Evolutionary conservation across 1,140 invertebrate species (phyloP), one percentile per base, ranked within the genome.

Genomic region (Drosophila arizonae): DNA sequence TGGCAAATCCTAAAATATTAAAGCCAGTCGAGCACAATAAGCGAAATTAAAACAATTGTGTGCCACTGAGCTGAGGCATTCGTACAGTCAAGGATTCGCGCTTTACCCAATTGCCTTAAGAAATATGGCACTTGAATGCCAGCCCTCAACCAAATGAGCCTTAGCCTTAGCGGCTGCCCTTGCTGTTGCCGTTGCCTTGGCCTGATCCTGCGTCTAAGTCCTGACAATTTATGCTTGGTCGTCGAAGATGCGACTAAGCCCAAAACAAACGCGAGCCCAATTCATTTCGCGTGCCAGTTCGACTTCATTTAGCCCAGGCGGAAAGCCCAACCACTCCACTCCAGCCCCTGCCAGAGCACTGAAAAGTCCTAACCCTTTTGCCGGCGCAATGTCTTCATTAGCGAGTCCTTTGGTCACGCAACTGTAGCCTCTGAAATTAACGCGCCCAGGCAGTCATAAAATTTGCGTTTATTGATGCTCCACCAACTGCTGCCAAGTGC

Each of bases 1-100:
- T 33, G 63, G 58, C 79, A 88, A 88, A 88, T 88, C 85, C 84
- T 88, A 70, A 88, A 88, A 88, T 88, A 88, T 88, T 88, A 84
- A 88, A 88, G 85, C 70, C 69, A 46, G 33, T 52, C 65, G 62
- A 57, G 79, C 73, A 86, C 84, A 88, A 87, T 88, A 87, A 87
- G 84, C 84, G 80, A 88, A 88, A 88, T 88, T 88, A 88, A 88
- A 88, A 88, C 84, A 88, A 88, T 88, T 88, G 84, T 77, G 84
- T 65, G 76, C 50, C 58, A 66, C 54, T 24, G 21, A 15, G 46
- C 50, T 51, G 61, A 28, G 51, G 55, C 43, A 56, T 52, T 24
- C 30, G 1, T 13, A 9, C 33, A 58, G 24, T 45, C 26, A n/a
- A 46, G 26, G 33, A 54, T 41, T 55, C 51, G 28, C 28, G 28